phyloP scores from a whole-genome alignment of 2,888 invertebrate species.

The Dexiosoma caninum region DNA sequence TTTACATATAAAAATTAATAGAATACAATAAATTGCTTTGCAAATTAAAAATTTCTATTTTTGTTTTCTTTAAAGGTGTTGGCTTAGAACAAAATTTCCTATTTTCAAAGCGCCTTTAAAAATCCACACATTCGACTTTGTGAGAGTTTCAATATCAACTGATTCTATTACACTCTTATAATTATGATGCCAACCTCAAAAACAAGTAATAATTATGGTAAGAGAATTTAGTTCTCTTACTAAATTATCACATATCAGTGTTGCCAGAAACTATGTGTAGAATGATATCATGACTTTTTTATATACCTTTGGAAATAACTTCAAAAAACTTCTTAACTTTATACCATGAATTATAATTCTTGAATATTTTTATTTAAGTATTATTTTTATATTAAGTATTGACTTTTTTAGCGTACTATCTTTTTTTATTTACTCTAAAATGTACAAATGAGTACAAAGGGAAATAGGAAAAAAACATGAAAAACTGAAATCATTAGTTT shows the following conservation, averaged over 20 bases:
- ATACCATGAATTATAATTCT: no score
- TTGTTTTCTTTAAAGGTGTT: constrained; percentile 12
- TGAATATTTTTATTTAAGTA: no score
- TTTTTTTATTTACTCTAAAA: no score
- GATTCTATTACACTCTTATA: constrained; percentile 48
- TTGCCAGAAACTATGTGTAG: no score
- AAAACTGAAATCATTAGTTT: no score
- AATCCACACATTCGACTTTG: constrained; percentile 35
- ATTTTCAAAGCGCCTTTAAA: constrained; percentile 36
- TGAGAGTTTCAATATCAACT: constrained; percentile 62
- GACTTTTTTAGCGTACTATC: no score
- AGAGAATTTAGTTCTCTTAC: constrained; percentile 26
- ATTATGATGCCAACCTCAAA: constrained; percentile 42
- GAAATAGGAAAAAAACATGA: no score
- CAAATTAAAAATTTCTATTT: constrained; percentile 30
- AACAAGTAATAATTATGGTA: not conserved
- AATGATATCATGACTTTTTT: no score
- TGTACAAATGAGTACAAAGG: no score
- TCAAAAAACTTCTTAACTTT: no score
- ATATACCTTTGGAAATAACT: no score
- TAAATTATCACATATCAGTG: not conserved
- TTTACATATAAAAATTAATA: not conserved
- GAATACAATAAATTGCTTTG: not conserved
- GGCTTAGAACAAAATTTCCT: not conserved
- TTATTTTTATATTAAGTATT: no score